Evolutionary conservation across 2,113 vertebrate species (phyloP).

Genomic region (Sula dactylatra): DNA sequence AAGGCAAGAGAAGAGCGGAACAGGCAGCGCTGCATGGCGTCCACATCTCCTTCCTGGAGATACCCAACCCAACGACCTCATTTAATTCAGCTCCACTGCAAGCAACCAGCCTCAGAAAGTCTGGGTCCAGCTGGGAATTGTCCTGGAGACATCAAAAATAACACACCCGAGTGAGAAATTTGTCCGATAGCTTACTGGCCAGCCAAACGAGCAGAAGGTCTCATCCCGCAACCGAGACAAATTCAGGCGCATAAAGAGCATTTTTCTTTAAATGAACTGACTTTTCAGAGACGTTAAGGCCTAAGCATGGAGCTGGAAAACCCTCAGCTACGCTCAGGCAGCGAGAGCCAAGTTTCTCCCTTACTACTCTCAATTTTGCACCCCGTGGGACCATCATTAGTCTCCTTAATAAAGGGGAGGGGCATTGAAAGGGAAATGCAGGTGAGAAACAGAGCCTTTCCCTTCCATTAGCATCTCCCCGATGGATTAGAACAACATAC

Average conservation of each 20-base stretch:
- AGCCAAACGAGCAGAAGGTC: neutral
- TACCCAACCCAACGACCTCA: neutral
- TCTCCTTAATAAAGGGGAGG: neutral
- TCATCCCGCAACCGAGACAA: rapidly evolving
- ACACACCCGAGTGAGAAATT: neutral
- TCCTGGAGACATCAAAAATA: neutral
- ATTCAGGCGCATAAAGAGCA: rapidly evolving
- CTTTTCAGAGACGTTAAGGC: neutral
- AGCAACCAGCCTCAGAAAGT: neutral
- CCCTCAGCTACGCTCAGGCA: rapidly evolving
- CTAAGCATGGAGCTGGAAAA: neutral
- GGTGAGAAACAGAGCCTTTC: neutral
- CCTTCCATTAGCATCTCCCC: neutral
- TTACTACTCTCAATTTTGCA: neutral
- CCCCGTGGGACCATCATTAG: neutral
- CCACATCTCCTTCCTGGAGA: neutral
- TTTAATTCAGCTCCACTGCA: neutral
- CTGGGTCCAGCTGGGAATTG: neutral
- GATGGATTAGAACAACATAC: neutral
- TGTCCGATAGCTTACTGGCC: no score
- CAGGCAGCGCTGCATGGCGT: rapidly evolving
- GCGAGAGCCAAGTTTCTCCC: neutral
- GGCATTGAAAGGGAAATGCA: neutral
- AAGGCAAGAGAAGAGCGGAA: neutral
- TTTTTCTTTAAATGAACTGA: neutral